Evolutionary conservation across 2,888 invertebrate species (phyloP), one percentile per base, ranked within the genome.

Genomic region (Synergus umbraculus): DNA sequence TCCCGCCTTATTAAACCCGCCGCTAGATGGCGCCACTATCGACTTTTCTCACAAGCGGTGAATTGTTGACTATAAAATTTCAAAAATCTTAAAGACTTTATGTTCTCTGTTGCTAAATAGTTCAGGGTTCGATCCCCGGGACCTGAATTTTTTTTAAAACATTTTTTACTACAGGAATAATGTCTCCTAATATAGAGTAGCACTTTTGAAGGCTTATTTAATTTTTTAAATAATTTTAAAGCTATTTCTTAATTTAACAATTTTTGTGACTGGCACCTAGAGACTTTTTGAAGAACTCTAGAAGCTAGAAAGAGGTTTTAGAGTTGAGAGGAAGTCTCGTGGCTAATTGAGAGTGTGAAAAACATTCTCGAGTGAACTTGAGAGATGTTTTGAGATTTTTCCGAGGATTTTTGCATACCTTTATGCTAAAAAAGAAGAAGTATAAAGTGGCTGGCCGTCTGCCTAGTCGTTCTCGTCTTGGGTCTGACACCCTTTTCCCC

Each of bases 401-500:
- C 13, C 3, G 13, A 46, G 13, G 13, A 46, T 46, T 13, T 60
- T 60, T 60, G 58, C 58, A 60, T 60, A 60, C 58, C 18, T 60
- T 60, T 60, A 60, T 60, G 58, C 18, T 22, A 2, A 60, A 18
- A 3, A 13, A 67, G 79, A 82, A 82, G 76, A 79, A 76, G 66
- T 43, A 78, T 76, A 78, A 76, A 54, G 63, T 82, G 83, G 83
- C 83, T 84, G 85, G 85, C 85, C 81, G 80, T 67, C 76, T 86
- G 86, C 82, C 85, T 85, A 85, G 81, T 81, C 18, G 60, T 76
- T 22, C 79, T 69, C 66, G 79, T 78, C 81, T 60, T 78, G 83
- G 79, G 82, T 83, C 86, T 85, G 88, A 87, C 87, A 88, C 86
- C 86, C 87, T 88, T 89, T 86, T 86, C 83, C 85, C 85, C 85